Percentiles rank a stretch among this genome's conserved stretches.
Conservation (phyloP, 2,113 vertebrate species). For the Corythaeola cristata region DNA sequence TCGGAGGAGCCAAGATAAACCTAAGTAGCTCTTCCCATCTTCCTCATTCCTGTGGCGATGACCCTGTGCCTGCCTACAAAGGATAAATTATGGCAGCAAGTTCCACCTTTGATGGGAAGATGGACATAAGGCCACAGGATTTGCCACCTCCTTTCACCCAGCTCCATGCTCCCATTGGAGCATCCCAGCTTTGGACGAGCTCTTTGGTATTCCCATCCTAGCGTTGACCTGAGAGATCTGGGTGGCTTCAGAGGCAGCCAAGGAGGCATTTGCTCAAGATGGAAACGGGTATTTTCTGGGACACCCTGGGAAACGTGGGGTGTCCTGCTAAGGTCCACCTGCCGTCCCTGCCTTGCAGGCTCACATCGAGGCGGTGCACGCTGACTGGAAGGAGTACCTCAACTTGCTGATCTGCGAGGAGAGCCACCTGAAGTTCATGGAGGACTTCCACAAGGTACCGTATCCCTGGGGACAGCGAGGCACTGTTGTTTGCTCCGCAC, state of each 20-base stretch:
- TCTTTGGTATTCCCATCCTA: not conserved
- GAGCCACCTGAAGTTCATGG: slow-evolving; percentile 96
- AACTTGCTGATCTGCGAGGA: slow-evolving; percentile 98
- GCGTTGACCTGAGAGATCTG: not conserved
- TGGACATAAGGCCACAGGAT: not conserved
- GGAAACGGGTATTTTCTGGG: not conserved
- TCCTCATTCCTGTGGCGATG: not conserved
- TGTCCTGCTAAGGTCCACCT: fast-evolving
- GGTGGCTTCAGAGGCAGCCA: not conserved
- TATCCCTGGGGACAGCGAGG: fast-evolving
- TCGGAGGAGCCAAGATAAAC: not conserved
- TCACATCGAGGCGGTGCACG: slow-evolving; percentile 93
- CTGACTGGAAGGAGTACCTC: slow-evolving; percentile 97
- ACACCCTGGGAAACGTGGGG: not conserved
- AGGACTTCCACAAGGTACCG: slow-evolving; percentile 93
- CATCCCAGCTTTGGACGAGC: no score
- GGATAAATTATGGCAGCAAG: not conserved
- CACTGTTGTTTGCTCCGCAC: not conserved
- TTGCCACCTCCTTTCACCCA: no score
- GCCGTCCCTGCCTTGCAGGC: slow-evolving; percentile 73
- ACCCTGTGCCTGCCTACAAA: not conserved
- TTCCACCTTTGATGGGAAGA: not conserved
- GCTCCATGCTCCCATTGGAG: no score
- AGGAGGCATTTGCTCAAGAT: not conserved
- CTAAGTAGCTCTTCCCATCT: not conserved